Conservation (phyloP, 1,140 invertebrate species). For the Diplogasteroides magnus region DNA sequence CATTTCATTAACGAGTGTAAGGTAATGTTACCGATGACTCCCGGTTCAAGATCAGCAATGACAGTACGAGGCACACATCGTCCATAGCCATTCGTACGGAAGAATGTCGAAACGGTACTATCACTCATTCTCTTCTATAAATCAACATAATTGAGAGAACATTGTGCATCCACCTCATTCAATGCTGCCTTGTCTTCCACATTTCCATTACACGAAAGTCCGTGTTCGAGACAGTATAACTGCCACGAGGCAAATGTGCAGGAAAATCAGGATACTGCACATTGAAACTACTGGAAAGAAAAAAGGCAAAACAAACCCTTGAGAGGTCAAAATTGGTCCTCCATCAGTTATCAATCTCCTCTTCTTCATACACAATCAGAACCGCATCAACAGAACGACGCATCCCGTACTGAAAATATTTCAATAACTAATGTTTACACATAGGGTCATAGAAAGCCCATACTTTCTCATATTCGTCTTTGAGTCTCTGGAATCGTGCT, state of each 20-base stretch:
- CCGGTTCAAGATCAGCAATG: slow-evolving; percentile 59
- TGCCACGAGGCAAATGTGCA: no score
- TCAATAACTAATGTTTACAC: neutral
- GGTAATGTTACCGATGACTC: slow-evolving; percentile 57
- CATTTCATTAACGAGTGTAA: neutral
- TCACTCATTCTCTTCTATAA: no score
- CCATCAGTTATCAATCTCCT: slow-evolving; percentile 99
- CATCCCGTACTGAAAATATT: slow-evolving; percentile 71
- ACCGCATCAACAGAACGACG: slow-evolving; percentile 92
- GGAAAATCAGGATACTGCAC: slow-evolving; percentile 89
- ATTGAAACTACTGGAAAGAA: slow-evolving; percentile 18
- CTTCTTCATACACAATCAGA: slow-evolving; percentile 93
- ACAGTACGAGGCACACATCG: slow-evolving; percentile 60
- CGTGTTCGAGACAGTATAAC: no score
- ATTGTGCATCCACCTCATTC: no score
- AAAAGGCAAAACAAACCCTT: slow-evolving; percentile 62
- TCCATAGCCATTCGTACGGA: no score
- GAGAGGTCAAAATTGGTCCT: slow-evolving; percentile 98
- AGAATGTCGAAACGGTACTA: no score
- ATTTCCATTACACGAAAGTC: no score
- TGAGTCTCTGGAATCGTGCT: slow-evolving; percentile 92
- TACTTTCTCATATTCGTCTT: slow-evolving; percentile 92
- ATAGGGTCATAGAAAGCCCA: no score
- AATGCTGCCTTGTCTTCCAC: no score
- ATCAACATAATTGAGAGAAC: no score